Evolutionary conservation across 2,797 vertebrate genomes (phyloP).

Genomic region (Helarctos malayanus): DNA sequence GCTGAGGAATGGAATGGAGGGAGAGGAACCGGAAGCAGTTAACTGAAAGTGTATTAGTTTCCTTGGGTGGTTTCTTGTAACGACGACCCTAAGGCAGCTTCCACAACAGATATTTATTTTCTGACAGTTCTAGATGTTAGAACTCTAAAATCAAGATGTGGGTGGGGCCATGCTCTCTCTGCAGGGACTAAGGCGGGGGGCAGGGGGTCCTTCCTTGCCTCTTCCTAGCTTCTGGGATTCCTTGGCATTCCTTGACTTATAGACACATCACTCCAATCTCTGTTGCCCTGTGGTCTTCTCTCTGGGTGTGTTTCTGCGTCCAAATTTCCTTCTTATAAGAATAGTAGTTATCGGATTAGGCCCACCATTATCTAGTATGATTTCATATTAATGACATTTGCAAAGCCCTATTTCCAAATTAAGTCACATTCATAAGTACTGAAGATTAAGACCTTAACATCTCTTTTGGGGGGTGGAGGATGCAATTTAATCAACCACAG

Average conservation of each 20-base stretch:
- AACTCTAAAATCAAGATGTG: background rate
- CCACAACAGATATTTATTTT: background rate
- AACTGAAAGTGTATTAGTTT: background rate
- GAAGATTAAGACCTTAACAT: background rate
- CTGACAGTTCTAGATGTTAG: background rate
- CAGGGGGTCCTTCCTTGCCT: background rate
- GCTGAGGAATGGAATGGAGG: background rate
- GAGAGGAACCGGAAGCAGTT: background rate
- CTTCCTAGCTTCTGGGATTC: background rate
- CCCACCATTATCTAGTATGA: background rate
- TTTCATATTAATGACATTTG: background rate
- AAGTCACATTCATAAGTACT: background rate
- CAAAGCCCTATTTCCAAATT: constrained; percentile 38
- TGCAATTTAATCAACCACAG: background rate
- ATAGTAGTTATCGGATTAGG: background rate
- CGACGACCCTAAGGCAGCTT: background rate
- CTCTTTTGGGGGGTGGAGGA: background rate
- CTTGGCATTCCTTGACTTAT: background rate
- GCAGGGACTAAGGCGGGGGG: background rate
- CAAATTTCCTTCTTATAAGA: background rate
- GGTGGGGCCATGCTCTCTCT: background rate
- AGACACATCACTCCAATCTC: background rate
- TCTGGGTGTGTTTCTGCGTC: background rate
- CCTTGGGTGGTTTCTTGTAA: background rate
- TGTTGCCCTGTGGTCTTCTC: background rate